Base-by-base conservation (phyloP, 2,888 invertebrate species). In the Drosophila setosimentum region DNA sequence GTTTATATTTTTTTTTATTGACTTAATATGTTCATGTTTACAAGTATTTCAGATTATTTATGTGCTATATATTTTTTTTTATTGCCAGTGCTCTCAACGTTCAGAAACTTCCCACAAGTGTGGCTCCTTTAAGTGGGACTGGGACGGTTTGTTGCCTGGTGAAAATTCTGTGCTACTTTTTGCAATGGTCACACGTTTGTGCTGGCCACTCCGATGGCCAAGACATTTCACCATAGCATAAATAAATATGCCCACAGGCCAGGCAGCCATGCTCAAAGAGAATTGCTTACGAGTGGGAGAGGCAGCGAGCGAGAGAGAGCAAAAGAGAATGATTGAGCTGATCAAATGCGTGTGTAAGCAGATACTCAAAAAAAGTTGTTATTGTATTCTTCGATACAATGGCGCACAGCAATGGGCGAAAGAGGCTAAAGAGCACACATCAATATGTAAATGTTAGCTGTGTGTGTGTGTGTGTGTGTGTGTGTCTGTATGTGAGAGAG, bases 111-210 rank as follows among this genome's bases (percentile, higher is more conserved):
- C 13, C n/a, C 29, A 57, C 18, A 55, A 57, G 33, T 27, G 55
- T 49, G 33, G 16, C 58, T 73, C 35, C 73, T 73, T 53, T 21
- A 55, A 45, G 16, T 53, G 30, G 16, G 27, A 24, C 35, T 55
- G 30, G 45, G 45, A 45, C 24, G 7, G 37, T 2, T 3, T 24
- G 30, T 6, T 30, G 50, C 5, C 37, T 54, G 67, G 64, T 70
- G 83, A 72, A 82, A 78, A 70, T 71, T 48, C 49, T 76, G 86
- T 86, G 86, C 83, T 72, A 85, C 82, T 83, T 87, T 45, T 82
- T 66, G 66, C 65, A 54, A 30, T 67, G 69, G 49, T 62, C 70
- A 49, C 68, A 70, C 64, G 66, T 67, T 64, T 57, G 60, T 40
- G 65, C 24, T 51, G 70, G 50, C 65, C 58, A 68, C 61, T 54